Evolutionary conservation across 2,888 invertebrate species (phyloP).

Genomic region (Seladonia tumulorum): DNA sequence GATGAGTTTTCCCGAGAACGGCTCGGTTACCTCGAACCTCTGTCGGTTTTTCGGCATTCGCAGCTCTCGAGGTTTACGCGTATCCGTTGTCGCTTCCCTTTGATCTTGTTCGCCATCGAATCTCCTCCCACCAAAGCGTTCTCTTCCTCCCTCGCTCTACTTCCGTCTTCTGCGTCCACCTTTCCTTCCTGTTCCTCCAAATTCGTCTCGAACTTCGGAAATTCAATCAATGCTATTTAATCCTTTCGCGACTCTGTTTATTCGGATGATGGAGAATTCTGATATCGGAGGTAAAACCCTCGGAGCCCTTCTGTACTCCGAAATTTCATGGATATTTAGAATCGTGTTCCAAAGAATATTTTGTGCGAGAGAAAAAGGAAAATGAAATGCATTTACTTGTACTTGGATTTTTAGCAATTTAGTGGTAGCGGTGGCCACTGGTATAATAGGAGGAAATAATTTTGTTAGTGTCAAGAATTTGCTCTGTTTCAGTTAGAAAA

Average conservation of each 20-base stretch:
- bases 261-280: not conserved
- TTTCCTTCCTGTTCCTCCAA: slow-evolving; percentile 55
- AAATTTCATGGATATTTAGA: too few relatives aligned
- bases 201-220: not conserved
- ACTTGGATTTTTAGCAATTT: not conserved
- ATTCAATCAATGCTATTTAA: not conserved
- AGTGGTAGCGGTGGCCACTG: too few relatives aligned
- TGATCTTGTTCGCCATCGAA: slow-evolving; percentile 79
- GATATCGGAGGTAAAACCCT: too few relatives aligned
- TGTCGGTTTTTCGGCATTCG: slow-evolving; percentile 73
- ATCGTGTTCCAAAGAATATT: not conserved
- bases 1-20: slow-evolving; percentile 81
- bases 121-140: slow-evolving; percentile 46
- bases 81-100: slow-evolving; percentile 83
- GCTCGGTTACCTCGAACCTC: slow-evolving; percentile 57
- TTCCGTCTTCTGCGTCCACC: slow-evolving; percentile 31
- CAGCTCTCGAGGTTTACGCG: slow-evolving; percentile 77
- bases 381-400: not conserved
- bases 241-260: not conserved
- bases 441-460: too few relatives aligned
- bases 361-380: not conserved
- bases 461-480: too few relatives aligned
- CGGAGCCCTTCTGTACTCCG: not conserved
- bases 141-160: slow-evolving; percentile 32
- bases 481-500: too few relatives aligned